phyloP scores from a whole-genome alignment of 2,797 vertebrate genomes.

The Otolemur crassicaudatus region DNA sequence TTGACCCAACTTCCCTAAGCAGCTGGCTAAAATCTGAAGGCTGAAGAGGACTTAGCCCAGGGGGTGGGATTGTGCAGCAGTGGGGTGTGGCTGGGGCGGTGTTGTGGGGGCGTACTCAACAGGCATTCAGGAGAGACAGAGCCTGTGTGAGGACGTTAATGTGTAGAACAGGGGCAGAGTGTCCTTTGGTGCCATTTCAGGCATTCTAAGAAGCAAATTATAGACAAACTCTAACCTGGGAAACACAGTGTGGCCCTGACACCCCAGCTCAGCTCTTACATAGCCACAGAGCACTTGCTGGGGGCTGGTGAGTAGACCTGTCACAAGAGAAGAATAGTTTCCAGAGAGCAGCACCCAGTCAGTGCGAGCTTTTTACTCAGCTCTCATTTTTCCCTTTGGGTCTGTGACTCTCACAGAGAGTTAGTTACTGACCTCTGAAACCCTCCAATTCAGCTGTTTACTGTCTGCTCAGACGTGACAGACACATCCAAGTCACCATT shows the following conservation, averaged over 20 bases:
- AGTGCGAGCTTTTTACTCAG: background rate
- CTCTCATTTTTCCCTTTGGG: background rate
- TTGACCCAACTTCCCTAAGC: background rate
- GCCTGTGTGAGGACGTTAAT: background rate
- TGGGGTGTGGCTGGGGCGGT: background rate
- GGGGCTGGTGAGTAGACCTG: background rate
- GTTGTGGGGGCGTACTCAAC: background rate
- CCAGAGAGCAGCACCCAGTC: background rate
- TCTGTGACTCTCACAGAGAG: background rate
- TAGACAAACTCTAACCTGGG: background rate
- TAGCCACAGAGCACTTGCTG: background rate
- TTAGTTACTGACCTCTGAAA: background rate
- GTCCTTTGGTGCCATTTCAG: background rate
- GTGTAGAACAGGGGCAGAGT: background rate
- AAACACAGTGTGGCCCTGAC: background rate
- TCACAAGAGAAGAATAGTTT: background rate
- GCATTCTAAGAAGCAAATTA: background rate
- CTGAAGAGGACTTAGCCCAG: background rate
- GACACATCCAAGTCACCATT: background rate
- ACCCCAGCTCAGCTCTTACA: background rate
- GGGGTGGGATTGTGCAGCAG: fast-evolving
- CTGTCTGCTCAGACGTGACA: background rate
- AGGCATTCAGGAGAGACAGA: background rate
- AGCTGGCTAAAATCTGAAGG: background rate
- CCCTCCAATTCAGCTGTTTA: background rate